Evolutionary conservation across 2,888 invertebrate genomes (phyloP), one percentile per base, ranked within the genome.

Genomic region (Diadegma fenestrale): DNA sequence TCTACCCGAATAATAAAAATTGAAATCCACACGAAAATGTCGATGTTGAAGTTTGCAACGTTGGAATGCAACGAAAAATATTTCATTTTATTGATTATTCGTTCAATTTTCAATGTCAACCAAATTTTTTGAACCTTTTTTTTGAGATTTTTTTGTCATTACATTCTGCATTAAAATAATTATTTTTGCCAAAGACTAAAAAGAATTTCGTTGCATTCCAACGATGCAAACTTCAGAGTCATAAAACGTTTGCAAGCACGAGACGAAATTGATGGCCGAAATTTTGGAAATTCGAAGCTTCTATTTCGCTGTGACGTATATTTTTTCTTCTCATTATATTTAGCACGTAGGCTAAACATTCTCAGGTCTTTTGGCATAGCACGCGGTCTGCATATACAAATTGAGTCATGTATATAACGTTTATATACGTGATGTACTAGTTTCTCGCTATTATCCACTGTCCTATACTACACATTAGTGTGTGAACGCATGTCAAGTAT

Each of bases 281-380:
- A 64, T n/a, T n/a, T n/a, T 63, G 12, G 0, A 22, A 33, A 66
- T n/a, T 41, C 0, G 10, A 75, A 75, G 14, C 0, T 6, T 19
- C 17, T 54, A n/a, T 71, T 45, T 71, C 64, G 22, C 10, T 0
- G 63, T 26, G 12, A 26, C 22, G 33, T 33, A 8, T 71, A 26
- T 72, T 72, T 64, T 37, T 79, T 79, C 33, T 63, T 69, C n/a
- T 19, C n/a, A 77, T 63, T 77, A 51, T 63, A 80, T 69, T 69
- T 58, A 69, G 69, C 68, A 45, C 63, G 26, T 26, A 71, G 63
- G 63, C 33, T 51, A 80, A 80, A 72, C 71, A 79, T 69, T 79
- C 61, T 37, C 8, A 10, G 30, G 41, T 37, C 43, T 68, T 71
- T 71, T 45, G 63, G 79, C 71, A 26, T 37, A 14, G 37, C 64